Evolutionary conservation across 2,113 vertebrate species (phyloP).

Genomic region (Corydoras maculifer): DNA sequence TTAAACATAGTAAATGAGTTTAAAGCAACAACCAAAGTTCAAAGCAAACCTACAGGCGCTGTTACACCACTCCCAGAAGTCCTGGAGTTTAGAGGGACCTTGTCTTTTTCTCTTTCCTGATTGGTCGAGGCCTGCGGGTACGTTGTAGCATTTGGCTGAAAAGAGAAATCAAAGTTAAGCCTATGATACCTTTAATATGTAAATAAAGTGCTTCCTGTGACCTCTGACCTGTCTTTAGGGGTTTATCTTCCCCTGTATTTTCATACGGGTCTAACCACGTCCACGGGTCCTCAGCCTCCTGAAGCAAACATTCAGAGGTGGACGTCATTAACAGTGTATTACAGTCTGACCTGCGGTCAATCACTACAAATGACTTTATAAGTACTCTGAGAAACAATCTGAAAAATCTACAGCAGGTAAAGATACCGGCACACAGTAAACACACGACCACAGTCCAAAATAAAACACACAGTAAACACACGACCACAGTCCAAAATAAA

Average conservation of each 20-base stretch:
- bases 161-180: background rate
- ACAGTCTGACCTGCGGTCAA: too few relatives aligned
- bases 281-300: slow-evolving; percentile 73
- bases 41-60: slow-evolving; percentile 65
- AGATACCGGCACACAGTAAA: too few relatives aligned
- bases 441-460: too few relatives aligned
- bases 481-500: too few relatives aligned
- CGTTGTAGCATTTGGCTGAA: slow-evolving; percentile 69
- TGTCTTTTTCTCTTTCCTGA: slow-evolving; percentile 75
- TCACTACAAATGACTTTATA: background rate
- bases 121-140: slow-evolving; percentile 67
- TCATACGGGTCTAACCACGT: slow-evolving; percentile 72
- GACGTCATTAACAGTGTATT: too few relatives aligned
- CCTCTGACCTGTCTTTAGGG: slow-evolving; percentile 69
- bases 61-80: slow-evolving; percentile 78
- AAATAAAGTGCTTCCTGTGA: background rate
- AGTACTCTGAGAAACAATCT: background rate
- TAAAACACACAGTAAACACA: too few relatives aligned
- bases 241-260: slow-evolving; percentile 58
- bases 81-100: slow-evolving; percentile 54
- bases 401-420: too few relatives aligned
- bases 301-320: background rate
- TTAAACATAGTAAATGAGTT: too few relatives aligned
- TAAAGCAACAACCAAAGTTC: background rate
- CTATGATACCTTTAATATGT: background rate